Evolutionary conservation across 2,113 vertebrate genomes (phyloP).

Genomic region (Podiceps cristatus): DNA sequence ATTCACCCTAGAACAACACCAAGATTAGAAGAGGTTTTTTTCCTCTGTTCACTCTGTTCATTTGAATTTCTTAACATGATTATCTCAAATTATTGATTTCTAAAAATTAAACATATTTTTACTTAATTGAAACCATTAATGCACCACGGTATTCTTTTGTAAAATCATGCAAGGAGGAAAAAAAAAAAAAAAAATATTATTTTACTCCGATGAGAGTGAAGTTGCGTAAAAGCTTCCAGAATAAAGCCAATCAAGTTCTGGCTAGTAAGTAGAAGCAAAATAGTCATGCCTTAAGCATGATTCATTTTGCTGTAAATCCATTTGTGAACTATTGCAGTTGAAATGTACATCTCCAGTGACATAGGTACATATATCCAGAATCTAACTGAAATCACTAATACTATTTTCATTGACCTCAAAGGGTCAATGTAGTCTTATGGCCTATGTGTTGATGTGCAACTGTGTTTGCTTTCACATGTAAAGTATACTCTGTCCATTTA

Average conservation of each 20-base stretch:
- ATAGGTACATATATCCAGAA: background rate
- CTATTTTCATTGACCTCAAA: background rate
- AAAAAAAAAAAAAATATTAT: rapidly evolving
- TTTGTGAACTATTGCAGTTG: background rate
- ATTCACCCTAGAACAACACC: background rate
- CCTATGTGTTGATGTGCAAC: background rate
- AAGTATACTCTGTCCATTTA: background rate
- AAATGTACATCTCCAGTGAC: background rate
- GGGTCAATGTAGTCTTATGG: background rate
- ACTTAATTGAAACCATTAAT: background rate
- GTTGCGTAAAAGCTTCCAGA: background rate
- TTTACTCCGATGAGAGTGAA: background rate
- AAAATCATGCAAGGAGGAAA: background rate
- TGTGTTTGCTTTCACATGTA: background rate
- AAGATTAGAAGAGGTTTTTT: conserved; percentile 22
- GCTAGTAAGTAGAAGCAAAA: background rate
- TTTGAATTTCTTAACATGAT: background rate
- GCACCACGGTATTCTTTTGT: background rate
- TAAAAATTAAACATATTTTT: background rate
- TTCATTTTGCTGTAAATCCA: background rate
- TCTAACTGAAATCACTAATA: background rate
- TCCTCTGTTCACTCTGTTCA: background rate
- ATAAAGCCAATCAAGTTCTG: background rate
- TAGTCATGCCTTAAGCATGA: background rate
- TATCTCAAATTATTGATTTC: background rate